Evolutionary conservation across 2,888 invertebrate genomes (phyloP).

Genomic region (Byasa hedistus): DNA sequence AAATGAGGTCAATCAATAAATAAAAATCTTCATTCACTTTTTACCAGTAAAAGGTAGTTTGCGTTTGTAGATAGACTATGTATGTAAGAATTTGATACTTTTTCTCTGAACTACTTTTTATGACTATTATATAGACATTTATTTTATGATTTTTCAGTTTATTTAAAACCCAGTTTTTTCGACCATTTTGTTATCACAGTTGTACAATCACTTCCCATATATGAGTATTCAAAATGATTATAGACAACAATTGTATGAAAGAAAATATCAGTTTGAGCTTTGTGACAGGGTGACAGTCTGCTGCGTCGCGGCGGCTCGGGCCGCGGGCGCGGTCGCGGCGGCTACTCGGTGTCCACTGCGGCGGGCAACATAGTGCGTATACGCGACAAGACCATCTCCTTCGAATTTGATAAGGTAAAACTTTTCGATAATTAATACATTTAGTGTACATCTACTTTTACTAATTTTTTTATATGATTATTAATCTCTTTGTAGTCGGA

Average conservation of each 20-base stretch:
- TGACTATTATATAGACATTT: too few species aligned
- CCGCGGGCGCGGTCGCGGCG: slow-evolving; percentile 62
- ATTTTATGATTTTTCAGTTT: too few species aligned
- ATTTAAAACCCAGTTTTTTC: too few species aligned
- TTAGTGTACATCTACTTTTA: background rate
- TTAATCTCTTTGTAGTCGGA: slow-evolving; percentile 47
- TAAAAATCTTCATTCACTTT: too few species aligned
- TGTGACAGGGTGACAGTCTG: slow-evolving; percentile 68
- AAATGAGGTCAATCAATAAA: too few species aligned
- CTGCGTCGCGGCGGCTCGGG: slow-evolving; percentile 59
- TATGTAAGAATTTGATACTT: too few species aligned
- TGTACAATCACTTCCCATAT: too few species aligned
- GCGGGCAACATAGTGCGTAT: slow-evolving; percentile 66
- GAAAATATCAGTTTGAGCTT: background rate
- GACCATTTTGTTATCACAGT: too few species aligned
- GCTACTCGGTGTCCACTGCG: slow-evolving; percentile 52
- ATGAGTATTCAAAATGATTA: too few species aligned
- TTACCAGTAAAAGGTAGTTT: too few species aligned
- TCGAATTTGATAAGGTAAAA: slow-evolving; percentile 63
- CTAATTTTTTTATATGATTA: background rate
- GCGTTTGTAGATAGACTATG: too few species aligned
- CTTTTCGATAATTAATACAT: background rate
- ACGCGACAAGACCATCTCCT: slow-evolving; percentile 54
- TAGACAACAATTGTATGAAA: background rate
- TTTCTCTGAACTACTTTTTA: too few species aligned